Conservation (phyloP, 2,888 invertebrate genomes). For the Caenorhabditis doughertyi region DNA sequence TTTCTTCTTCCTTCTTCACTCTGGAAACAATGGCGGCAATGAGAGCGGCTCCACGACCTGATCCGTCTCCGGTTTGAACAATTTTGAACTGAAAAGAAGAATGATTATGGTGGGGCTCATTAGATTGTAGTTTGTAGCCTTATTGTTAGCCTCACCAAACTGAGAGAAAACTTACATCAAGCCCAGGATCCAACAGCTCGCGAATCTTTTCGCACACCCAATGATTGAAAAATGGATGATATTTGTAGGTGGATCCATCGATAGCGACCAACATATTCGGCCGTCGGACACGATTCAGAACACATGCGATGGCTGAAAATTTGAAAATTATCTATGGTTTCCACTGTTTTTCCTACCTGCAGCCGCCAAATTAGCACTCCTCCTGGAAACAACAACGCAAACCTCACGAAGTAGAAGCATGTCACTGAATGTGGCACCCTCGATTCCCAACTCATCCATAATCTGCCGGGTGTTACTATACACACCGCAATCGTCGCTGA, state of each 20-base stretch:
- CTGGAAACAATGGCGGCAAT: conserved; percentile 89
- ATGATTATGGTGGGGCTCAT: too few relatives aligned
- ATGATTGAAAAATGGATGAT: conserved; percentile 96
- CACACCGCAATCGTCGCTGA: conserved; percentile 79
- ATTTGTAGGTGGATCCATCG: conserved; percentile 95
- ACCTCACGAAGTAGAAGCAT: conserved; percentile 89
- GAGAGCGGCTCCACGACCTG: conserved; percentile 94
- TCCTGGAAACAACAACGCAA: conserved; percentile 92
- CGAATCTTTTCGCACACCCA: conserved; percentile 93
- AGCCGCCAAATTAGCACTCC: conserved; percentile 94
- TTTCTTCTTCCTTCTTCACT: conserved; percentile 66
- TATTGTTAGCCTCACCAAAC: neutral
- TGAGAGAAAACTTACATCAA: conserved; percentile 84
- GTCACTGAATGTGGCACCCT: conserved; percentile 84
- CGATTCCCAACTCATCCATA: conserved; percentile 90
- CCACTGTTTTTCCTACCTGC: conserved; percentile 86
- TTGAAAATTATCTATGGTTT: too few relatives aligned
- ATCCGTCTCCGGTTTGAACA: conserved; percentile 95
- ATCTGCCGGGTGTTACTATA: conserved; percentile 89
- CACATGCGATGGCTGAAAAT: conserved; percentile 86
- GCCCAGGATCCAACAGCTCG: conserved; percentile 77
- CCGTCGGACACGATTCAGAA: conserved; percentile 93
- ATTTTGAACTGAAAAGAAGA: conserved; percentile 84
- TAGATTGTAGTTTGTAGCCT: neutral
- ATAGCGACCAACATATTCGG: conserved; percentile 91